Evolutionary conservation across 2,113 vertebrate genomes (phyloP).

Genomic region (Microcebus jonahi): DNA sequence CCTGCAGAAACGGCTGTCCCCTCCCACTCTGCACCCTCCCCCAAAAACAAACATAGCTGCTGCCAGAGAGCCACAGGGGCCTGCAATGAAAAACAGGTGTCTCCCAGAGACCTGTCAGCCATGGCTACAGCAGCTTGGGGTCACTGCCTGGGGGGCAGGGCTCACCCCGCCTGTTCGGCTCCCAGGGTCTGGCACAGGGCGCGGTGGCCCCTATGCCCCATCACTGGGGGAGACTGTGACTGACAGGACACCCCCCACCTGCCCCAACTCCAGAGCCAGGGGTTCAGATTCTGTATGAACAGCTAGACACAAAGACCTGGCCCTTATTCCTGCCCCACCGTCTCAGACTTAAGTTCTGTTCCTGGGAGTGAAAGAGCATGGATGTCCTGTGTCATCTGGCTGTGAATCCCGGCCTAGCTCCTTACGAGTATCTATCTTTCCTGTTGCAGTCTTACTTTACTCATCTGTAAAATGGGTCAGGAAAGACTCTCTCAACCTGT

Average conservation of each 20-base stretch:
- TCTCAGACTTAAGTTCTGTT: neutral
- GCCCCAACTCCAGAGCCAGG: neutral
- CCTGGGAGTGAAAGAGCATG: neutral
- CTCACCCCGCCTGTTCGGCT: neutral
- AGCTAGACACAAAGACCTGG: neutral
- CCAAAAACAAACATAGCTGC: slow-evolving; percentile 49
- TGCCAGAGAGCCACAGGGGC: slow-evolving; percentile 64
- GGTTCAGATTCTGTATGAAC: neutral
- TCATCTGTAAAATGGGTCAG: neutral
- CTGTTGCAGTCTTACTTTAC: neutral
- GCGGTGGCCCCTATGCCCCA: neutral
- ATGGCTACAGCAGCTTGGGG: neutral
- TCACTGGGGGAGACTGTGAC: neutral
- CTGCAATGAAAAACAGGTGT: slow-evolving; percentile 76
- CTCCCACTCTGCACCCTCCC: neutral
- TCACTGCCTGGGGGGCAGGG: neutral
- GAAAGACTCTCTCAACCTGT: neutral
- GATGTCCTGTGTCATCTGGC: neutral
- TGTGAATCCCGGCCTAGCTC: neutral
- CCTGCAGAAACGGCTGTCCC: neutral
- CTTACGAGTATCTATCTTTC: neutral
- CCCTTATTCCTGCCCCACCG: accelerated
- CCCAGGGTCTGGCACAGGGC: neutral
- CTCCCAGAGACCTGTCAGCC: slow-evolving; percentile 49
- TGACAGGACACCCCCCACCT: neutral